Evolutionary conservation across 2,797 vertebrate genomes (phyloP).

Genomic region (Vespertilio murinus): DNA sequence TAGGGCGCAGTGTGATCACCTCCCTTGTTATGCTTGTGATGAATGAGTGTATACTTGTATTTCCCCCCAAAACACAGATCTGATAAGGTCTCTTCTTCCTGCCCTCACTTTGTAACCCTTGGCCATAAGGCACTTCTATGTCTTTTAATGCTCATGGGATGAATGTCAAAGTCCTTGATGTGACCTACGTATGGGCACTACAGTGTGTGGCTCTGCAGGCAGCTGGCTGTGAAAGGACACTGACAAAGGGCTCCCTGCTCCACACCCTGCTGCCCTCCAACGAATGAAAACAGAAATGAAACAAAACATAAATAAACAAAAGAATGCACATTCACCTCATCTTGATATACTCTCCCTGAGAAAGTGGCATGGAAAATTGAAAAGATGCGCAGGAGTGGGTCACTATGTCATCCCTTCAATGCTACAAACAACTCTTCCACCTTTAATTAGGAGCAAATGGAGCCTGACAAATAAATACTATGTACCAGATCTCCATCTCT

Average conservation of each 20-base stretch:
- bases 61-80: background rate
- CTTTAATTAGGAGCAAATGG: conserved; percentile 75
- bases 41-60: background rate
- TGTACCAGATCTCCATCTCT: conserved; percentile 69
- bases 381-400: conserved; percentile 20
- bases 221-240: too few species aligned
- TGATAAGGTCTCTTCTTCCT: background rate
- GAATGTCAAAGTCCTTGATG: background rate
- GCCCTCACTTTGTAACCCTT: background rate
- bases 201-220: too few species aligned
- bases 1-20: background rate
- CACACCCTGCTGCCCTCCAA: background rate
- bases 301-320: background rate
- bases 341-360: background rate
- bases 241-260: background rate
- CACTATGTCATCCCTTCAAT: background rate
- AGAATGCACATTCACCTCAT: background rate
- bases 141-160: background rate
- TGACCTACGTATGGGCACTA: background rate
- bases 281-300: background rate
- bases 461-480: conserved; percentile 62
- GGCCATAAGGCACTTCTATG: background rate
- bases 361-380: background rate
- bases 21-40: background rate
- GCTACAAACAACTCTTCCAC: conserved; percentile 56